phyloP scores from a whole-genome alignment of 2,113 vertebrate species.

The Mus musculus region DNA sequence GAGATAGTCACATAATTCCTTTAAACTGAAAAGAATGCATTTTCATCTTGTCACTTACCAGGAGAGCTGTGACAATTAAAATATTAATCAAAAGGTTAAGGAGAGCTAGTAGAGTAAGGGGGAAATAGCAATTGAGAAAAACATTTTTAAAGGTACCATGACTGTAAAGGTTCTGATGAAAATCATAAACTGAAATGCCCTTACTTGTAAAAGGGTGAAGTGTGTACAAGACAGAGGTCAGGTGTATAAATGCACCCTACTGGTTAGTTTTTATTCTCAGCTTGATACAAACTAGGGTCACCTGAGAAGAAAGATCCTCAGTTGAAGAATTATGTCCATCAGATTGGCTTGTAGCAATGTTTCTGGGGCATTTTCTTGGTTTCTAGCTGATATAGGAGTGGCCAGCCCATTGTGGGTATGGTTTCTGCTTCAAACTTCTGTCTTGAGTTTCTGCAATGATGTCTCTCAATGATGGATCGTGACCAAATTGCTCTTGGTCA shows the following conservation, averaged over 20 bases:
- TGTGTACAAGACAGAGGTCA: background rate
- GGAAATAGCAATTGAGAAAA: slow-evolving; percentile 33
- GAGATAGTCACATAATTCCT: slow-evolving; percentile 57
- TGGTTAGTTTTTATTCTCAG: background rate
- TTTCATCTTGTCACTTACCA: slow-evolving; percentile 49
- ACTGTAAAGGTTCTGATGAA: slow-evolving; percentile 13
- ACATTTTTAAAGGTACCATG: background rate
- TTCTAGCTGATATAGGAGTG: background rate
- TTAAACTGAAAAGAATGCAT: slow-evolving; percentile 47
- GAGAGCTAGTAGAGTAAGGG: slow-evolving; percentile 16
- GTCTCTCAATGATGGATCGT: background rate
- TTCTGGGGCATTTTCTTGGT: background rate
- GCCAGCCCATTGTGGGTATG: background rate
- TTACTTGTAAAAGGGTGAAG: background rate
- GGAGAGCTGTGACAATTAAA: slow-evolving; percentile 52
- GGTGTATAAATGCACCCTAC: background rate
- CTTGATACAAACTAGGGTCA: background rate
- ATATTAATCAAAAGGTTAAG: slow-evolving; percentile 1
- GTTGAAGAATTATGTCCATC: background rate
- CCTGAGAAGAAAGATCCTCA: background rate
- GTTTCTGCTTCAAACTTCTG: background rate
- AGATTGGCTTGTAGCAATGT: background rate
- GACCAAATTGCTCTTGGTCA: background rate
- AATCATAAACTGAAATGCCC: background rate
- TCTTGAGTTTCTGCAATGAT: background rate